phyloP scores from a whole-genome alignment of 2,888 invertebrate genomes.

The Mongoloraphidia duomilia region DNA sequence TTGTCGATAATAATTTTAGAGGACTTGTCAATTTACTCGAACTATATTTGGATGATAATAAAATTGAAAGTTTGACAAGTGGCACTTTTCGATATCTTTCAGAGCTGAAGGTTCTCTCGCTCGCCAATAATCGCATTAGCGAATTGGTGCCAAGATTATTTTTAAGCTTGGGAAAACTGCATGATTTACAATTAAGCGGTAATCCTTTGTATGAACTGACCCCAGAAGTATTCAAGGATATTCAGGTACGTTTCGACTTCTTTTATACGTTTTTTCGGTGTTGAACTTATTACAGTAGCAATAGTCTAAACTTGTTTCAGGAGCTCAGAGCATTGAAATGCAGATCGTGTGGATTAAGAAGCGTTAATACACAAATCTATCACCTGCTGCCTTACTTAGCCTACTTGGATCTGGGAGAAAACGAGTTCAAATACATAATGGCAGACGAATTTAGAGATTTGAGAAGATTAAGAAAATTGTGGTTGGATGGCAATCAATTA shows the following conservation, averaged over 20 bases:
- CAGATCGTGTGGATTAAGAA: conserved; percentile 52
- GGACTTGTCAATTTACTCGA: conserved; percentile 58
- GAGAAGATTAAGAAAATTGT: conserved; percentile 44
- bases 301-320: conserved; percentile 31
- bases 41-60: conserved; percentile 58
- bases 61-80: conserved; percentile 57
- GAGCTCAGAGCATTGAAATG: conserved; percentile 57
- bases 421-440: conserved; percentile 59
- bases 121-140: conserved; percentile 51
- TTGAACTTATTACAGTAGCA: conserved; percentile 1
- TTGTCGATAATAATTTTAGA: conserved; percentile 59
- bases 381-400: conserved; percentile 56
- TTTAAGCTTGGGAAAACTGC: conserved; percentile 55
- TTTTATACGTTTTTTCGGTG: conserved; percentile 4
- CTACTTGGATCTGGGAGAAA: conserved; percentile 63
- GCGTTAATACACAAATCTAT: conserved; percentile 67
- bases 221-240: conserved; percentile 66
- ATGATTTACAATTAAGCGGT: conserved; percentile 56
- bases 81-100: conserved; percentile 61
- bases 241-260: conserved; percentile 32
- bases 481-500: conserved; percentile 62
- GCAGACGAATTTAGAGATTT: conserved; percentile 58
- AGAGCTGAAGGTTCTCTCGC: conserved; percentile 48
- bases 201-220: conserved; percentile 60
- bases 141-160: conserved; percentile 58